Evolutionary conservation across 2,888 invertebrate genomes (phyloP), one percentile per base, ranked within the genome.

Genomic region (Pilophorus perplexus): DNA sequence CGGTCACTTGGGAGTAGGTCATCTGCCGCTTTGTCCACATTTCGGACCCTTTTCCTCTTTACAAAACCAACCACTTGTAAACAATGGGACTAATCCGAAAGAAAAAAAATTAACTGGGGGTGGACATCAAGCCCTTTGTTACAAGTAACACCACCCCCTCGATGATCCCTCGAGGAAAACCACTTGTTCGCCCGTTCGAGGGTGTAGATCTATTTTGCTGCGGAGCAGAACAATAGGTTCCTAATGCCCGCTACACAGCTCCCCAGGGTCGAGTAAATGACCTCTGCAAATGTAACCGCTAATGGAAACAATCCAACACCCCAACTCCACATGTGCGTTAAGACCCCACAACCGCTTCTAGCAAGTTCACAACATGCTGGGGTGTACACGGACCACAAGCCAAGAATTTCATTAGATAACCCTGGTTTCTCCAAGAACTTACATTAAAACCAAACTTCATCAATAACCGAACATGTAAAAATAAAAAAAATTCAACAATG

Each of bases 1-100:
- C 25, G 59, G 59, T 59, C 59, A 59, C 59, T 59, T 59, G 59
- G 59, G 59, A 59, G 40, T 59, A 42, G 59, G 59, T 59, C 59
- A 59, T 59, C 59, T 59, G 59, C 25, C 59, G 3, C 42, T n/a
- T 40, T 59, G 40, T 59, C 55, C 55, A 38, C 20, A 52, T 27
- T 2, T 22, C 10, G 6, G 22, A 25, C 27, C 52, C 16, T 16
- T n/a, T n/a, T n/a, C n/a, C n/a, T n/a, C n/a, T n/a, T n/a, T n/a
- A n/a, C 52, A 4, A 3, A 10, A 28, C 6, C 5, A 8, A 22
- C 25, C 42, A 59, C 42, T 59, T 40, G 27, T 59, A 40, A 59
- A 59, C 59, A 59, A 59, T 59, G 23, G 42, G n/a, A 16, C 42
- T 59, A 59, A 59, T 59, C 59, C 42, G 23, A 33, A 55, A 8